phyloP scores from a whole-genome alignment of 2,888 invertebrate species.

The Tenthredo mesomela region DNA sequence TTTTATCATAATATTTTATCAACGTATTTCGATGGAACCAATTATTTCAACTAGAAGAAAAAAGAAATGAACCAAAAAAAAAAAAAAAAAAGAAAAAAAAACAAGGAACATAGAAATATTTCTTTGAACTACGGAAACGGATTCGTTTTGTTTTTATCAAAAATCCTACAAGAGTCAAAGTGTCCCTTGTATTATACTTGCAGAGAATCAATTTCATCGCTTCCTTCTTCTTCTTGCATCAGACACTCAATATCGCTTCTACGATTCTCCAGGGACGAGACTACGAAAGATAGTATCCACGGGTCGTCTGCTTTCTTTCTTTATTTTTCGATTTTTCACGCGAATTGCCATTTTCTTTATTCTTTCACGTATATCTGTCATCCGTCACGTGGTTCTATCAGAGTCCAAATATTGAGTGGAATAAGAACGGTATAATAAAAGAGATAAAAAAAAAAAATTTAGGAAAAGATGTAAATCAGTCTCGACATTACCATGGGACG shows the following conservation, averaged over 20 bases:
- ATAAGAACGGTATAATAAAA: background rate
- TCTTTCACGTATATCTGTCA: constrained; percentile 14
- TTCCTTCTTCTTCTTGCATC: constrained; percentile 34
- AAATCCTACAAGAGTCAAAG: background rate
- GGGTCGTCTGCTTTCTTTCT: constrained; percentile 19
- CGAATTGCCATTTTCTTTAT: background rate
- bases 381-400: background rate
- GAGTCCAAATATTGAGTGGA: background rate
- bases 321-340: background rate
- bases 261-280: constrained; percentile 36
- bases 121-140: background rate
- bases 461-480: background rate
- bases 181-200: constrained; percentile 11
- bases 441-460: background rate
- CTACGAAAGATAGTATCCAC: constrained; percentile 20
- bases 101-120: background rate
- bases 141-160: background rate
- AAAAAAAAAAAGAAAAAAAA: background rate
- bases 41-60: background rate
- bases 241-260: constrained; percentile 21
- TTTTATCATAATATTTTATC: background rate
- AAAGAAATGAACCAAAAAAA: too few species aligned
- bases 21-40: background rate
- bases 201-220: constrained; percentile 39
- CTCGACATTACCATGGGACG: background rate